These are phyloP conservation scores for Coilia nasus DNA, from an alignment of 2,797 vertebrate species.

Conservation along the genomic window DNA sequence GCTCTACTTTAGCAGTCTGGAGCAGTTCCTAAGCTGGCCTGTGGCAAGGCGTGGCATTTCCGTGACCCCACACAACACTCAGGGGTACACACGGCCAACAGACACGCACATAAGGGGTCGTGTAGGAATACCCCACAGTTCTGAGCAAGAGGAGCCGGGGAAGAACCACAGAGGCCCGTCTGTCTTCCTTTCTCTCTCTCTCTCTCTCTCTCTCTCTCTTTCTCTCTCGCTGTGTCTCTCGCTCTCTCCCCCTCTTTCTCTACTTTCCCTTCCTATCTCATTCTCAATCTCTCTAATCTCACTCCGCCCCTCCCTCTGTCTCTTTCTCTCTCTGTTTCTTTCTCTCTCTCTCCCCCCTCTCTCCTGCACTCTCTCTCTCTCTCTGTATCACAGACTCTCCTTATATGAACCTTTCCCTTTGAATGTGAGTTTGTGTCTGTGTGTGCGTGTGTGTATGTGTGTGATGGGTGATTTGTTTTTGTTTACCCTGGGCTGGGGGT, in stretches of 20 bases:
- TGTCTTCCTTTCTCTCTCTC: not conserved
- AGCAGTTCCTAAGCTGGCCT: not conserved
- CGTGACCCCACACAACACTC: not conserved
- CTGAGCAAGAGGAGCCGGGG: not conserved
- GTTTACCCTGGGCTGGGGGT: not conserved
- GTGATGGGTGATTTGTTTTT: conserved; percentile 9
- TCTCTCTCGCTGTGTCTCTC: not conserved
- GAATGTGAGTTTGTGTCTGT: not conserved
- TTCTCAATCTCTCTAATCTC: not conserved
- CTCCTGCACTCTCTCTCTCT: not conserved
- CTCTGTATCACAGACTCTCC: not conserved
- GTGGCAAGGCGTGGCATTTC: not conserved
- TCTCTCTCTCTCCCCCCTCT: no score
- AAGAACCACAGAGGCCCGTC: not conserved
- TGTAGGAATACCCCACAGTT: not conserved
- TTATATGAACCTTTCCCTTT: conserved; percentile 1
- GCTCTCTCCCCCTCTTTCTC: not conserved
- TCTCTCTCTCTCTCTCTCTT: not conserved
- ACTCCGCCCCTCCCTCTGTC: not conserved
- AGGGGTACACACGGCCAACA: not conserved
- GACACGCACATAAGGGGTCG: not conserved
- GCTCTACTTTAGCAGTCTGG: not conserved
- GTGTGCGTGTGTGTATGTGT: not conserved
- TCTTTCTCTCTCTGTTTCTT: not conserved
- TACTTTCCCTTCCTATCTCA: not conserved